Conservation (phyloP, 2,113 vertebrate species). For the Calypte anna region DNA sequence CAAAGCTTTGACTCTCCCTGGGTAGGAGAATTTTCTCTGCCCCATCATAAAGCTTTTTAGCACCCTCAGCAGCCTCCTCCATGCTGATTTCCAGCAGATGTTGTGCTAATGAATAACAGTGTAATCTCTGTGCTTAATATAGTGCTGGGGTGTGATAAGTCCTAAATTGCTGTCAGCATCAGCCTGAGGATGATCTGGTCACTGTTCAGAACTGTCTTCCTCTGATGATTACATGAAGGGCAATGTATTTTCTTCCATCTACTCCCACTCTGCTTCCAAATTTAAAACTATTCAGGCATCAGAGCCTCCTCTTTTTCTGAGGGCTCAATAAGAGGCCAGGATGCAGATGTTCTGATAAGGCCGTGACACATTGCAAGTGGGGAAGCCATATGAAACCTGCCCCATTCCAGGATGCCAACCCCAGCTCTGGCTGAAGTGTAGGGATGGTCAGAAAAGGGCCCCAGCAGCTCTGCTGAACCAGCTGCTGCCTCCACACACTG, state of each 20-base stretch:
- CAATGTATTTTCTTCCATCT: slow-evolving; percentile 61
- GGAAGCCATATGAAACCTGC: neutral
- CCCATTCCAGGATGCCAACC: neutral
- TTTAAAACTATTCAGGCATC: slow-evolving; percentile 57
- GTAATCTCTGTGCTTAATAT: slow-evolving; percentile 83
- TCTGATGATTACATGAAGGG: slow-evolving; percentile 70
- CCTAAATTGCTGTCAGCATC: slow-evolving; percentile 78
- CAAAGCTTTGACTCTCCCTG: neutral
- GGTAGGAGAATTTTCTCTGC: neutral
- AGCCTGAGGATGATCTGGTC: slow-evolving; percentile 75
- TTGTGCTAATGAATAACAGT: slow-evolving; percentile 72
- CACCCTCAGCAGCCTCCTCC: slow-evolving; percentile 39
- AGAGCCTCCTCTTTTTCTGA: slow-evolving; percentile 6
- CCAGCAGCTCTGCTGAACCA: neutral
- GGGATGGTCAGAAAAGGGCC: neutral
- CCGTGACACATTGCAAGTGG: slow-evolving; percentile 2
- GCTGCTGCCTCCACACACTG: neutral
- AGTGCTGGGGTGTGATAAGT: slow-evolving; percentile 78
- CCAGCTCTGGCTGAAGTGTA: neutral
- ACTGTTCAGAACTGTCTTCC: slow-evolving; percentile 78
- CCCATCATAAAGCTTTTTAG: slow-evolving; percentile 21
- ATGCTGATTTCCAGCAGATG: slow-evolving; percentile 77
- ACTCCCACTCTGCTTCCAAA: slow-evolving; percentile 62
- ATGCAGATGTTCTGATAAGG: slow-evolving; percentile 48
- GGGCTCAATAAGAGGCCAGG: slow-evolving; percentile 44